phyloP scores from a whole-genome alignment of 2,113 vertebrate genomes.

The Stigmatopora argus region DNA sequence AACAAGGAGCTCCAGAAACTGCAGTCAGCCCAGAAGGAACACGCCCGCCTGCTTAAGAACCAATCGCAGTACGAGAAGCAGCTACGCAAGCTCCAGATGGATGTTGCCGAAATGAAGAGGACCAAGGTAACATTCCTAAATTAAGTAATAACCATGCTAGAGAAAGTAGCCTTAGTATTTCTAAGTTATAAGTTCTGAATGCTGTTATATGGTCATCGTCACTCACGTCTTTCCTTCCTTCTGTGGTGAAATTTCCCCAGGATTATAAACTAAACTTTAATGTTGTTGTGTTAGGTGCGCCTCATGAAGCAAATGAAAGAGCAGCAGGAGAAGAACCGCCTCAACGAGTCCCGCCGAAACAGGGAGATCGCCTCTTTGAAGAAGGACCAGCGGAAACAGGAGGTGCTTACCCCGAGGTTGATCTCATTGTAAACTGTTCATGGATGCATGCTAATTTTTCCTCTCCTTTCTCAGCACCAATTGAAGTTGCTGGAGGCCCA shows the following conservation, averaged over 20 bases:
- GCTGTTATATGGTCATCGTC: too few relatives aligned
- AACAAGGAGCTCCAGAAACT: slow-evolving; percentile 94
- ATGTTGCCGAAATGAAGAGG: slow-evolving; percentile 96
- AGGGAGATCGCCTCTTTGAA: slow-evolving; percentile 91
- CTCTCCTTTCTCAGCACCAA: slow-evolving; percentile 77
- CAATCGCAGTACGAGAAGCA: slow-evolving; percentile 97
- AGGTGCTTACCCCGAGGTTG: slow-evolving; percentile 50
- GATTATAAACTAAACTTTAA: neutral
- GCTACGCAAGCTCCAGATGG: slow-evolving; percentile 88
- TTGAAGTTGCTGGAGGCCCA: slow-evolving; percentile 91
- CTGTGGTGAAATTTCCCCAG: neutral
- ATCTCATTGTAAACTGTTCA: neutral
- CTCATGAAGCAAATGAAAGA: slow-evolving; percentile 99
- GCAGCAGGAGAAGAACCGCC: slow-evolving; percentile 92
- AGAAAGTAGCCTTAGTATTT: too few relatives aligned
- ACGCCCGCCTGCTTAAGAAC: slow-evolving; percentile 90
- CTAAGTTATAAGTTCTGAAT: too few relatives aligned
- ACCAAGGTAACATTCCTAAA: slow-evolving; percentile 76
- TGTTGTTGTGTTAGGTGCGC: slow-evolving; percentile 75
- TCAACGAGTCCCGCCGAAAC: slow-evolving; percentile 88
- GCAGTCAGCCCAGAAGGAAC: slow-evolving; percentile 91
- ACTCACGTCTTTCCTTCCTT: too few relatives aligned
- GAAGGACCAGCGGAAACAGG: slow-evolving; percentile 94
- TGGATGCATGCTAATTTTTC: neutral
- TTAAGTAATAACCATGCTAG: too few relatives aligned